These are phyloP conservation scores for Cylloceria caligata DNA, from an alignment of 2,888 invertebrate genomes.

Conservation along the genomic window DNA sequence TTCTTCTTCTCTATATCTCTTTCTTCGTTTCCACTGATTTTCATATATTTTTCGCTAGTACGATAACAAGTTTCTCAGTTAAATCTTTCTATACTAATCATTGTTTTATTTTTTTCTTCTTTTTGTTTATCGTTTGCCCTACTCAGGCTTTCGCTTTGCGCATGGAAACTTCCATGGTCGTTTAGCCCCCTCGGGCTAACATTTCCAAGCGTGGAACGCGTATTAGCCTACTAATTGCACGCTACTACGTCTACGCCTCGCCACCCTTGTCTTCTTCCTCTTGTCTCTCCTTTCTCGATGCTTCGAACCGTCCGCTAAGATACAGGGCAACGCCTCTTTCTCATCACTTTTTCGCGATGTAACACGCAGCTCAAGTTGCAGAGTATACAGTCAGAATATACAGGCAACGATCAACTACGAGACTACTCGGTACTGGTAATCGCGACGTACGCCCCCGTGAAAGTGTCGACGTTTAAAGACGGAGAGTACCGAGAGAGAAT, in stretches of 20 bases:
- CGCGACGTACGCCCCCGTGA: slow-evolving; percentile 65
- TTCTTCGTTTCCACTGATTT: not conserved
- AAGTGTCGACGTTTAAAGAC: slow-evolving; percentile 60
- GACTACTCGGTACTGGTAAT: slow-evolving; percentile 44
- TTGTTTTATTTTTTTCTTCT: no score
- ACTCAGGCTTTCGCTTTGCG: slow-evolving; percentile 57
- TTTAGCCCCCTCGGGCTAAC: slow-evolving; percentile 29
- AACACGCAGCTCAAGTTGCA: slow-evolving; percentile 27
- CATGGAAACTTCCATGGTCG: slow-evolving; percentile 66
- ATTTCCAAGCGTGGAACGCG: slow-evolving; percentile 59
- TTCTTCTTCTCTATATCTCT: not conserved
- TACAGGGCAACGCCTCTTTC: slow-evolving; percentile 53
- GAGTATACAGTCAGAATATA: slow-evolving; percentile 19
- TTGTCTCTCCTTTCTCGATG: slow-evolving; percentile 35
- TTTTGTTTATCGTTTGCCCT: slow-evolving; percentile 59
- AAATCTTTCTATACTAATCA: not conserved
- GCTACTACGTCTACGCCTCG: slow-evolving; percentile 60
- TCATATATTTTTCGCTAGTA: not conserved
- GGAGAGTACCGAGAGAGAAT: slow-evolving; percentile 21
- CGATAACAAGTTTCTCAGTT: not conserved
- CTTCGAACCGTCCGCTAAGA: slow-evolving; percentile 12
- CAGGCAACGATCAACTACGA: slow-evolving; percentile 20
- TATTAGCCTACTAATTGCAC: slow-evolving; percentile 71
- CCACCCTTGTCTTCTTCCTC: slow-evolving; percentile 25
- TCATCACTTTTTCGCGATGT: slow-evolving; percentile 57